Conservation (phyloP, 2,888 invertebrate species). For the Xestia sexstrigata region DNA sequence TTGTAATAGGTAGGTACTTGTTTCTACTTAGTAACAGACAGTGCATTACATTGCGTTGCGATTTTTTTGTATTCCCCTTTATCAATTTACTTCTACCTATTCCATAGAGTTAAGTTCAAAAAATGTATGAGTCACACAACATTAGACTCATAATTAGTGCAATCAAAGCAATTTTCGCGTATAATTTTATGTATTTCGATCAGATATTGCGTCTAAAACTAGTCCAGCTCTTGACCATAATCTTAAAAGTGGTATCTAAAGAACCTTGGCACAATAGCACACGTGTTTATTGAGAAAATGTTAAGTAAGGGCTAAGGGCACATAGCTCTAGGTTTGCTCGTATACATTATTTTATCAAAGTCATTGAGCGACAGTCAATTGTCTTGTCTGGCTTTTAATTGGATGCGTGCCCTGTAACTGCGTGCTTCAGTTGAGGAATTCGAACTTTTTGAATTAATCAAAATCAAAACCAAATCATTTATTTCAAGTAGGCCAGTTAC, state of each 20-base stretch:
- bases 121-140: conserved; percentile 19
- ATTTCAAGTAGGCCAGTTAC: no score
- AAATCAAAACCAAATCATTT: no score
- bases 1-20: background rate
- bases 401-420: conserved; percentile 17
- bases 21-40: background rate
- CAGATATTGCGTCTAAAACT: conserved; percentile 38
- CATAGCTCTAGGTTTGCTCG: background rate
- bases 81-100: background rate
- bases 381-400: conserved; percentile 38
- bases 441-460: no score
- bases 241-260: conserved; percentile 43
- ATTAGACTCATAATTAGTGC: background rate
- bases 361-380: conserved; percentile 48
- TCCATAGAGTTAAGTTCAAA: no score
- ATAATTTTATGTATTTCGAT: conserved; percentile 25
- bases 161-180: conserved; percentile 15
- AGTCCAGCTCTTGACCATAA: conserved; percentile 59
- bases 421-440: background rate
- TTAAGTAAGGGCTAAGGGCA: conserved; percentile 36
- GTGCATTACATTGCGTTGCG: background rate
- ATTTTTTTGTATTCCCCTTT: background rate
- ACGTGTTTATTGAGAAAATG: conserved; percentile 57
- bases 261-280: conserved; percentile 60
- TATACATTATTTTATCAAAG: conserved; percentile 30